Conservation (phyloP, 2,888 invertebrate genomes). For the Thecophora atra region DNA sequence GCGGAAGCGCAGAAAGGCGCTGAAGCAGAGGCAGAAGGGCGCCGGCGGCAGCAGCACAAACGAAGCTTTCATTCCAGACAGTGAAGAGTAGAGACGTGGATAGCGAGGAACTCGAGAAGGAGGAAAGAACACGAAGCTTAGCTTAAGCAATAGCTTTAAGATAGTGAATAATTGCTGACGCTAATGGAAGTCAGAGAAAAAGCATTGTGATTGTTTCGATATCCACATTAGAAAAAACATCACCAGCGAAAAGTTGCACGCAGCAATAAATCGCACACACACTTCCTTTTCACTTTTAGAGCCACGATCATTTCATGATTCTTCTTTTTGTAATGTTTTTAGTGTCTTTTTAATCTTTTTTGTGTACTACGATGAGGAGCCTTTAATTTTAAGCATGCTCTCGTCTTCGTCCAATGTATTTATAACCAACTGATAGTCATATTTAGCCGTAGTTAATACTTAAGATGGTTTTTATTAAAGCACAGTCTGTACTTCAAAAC, state of each 20-base stretch:
- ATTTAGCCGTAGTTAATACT: not conserved
- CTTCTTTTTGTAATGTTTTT: not conserved
- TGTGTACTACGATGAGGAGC: not conserved
- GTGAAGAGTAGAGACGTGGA: constrained; percentile 41
- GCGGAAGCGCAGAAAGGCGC: constrained; percentile 56
- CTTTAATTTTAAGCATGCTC: too few relatives aligned
- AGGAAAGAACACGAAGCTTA: constrained; percentile 42
- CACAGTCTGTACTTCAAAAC: not conserved
- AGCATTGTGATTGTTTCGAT: not conserved
- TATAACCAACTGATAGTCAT: constrained; percentile 5
- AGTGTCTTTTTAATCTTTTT: not conserved
- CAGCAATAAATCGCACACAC: not conserved
- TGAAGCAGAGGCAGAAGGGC: constrained; percentile 48
- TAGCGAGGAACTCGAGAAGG: not conserved
- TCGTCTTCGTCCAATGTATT: not conserved
- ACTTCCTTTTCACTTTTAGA: constrained; percentile 6
- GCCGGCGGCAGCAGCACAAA: constrained; percentile 39
- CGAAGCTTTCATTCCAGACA: constrained; percentile 35
- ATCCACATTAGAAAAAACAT: not conserved
- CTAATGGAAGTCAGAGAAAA: not conserved
- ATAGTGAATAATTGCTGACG: not conserved
- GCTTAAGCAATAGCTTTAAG: not conserved
- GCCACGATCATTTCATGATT: not conserved
- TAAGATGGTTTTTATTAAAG: not conserved
- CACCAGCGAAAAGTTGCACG: constrained; percentile 21